Evolutionary conservation across 2,888 invertebrate species (phyloP), one percentile per base, ranked within the genome.

Genomic region (Mythimna pallens): DNA sequence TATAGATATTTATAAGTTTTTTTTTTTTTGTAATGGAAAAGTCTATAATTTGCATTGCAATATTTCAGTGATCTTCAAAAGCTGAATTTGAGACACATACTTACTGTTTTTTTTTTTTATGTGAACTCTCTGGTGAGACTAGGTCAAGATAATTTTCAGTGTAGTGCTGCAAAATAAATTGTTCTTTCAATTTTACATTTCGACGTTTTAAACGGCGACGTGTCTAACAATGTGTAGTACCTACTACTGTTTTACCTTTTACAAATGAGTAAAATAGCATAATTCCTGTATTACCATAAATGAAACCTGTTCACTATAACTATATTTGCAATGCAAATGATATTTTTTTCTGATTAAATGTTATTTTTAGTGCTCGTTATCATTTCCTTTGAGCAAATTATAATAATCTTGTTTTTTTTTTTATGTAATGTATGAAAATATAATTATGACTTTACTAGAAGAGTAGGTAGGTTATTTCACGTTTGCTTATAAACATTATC

Each of bases 401-500:
- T 61, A 55, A 50, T 30, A 66, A 62, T 40, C 5, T 34, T 68
- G 34, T 66, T 47, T 50, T 73, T 55, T 76, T 73, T 65, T 63
- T 47, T 40, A 9, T 3, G 30, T 66, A 43, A 40, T 57, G 17
- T 59, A 63, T 47, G 47, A 64, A 66, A 73, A 22, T 66, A 70
- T 55, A 66, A 64, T 36, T 52, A 62, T 78, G 65, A 63, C 3
- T 70, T 52, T 40, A 58, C 9, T 63, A 55, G 10, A 62, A 73
- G 50, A 52, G 65, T 34, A 54, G n/a, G 40, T 43, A 54, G n/a
- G 40, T 43, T 70, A 50, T n/a, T 52, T 54, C 47, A 74, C 50
- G 76, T 78, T 83, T 75, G 68, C 83, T 83, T 83, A 83, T 83
- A 83, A 81, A 83, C 84, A 81, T 83, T 81, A 81, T 76, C 22